Evolutionary conservation across 2,888 invertebrate genomes (phyloP).

Genomic region (Caenorhabditis sp.): DNA sequence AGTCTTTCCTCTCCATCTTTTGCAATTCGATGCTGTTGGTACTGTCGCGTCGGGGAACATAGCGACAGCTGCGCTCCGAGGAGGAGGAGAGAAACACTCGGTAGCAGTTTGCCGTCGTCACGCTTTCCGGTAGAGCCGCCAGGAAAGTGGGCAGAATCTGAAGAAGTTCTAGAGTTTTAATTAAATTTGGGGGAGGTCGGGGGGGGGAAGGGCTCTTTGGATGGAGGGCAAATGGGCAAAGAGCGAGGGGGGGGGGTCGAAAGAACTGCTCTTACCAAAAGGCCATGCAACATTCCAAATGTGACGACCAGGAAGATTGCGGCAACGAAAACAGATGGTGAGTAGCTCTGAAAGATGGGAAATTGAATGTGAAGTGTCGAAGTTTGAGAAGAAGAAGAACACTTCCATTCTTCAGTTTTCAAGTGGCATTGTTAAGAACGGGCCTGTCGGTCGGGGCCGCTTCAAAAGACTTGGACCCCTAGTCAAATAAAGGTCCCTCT

Average conservation of each 20-base stretch:
- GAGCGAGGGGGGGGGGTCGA: conserved; percentile 16
- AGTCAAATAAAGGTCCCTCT: background rate
- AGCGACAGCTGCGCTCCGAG: conserved; percentile 76
- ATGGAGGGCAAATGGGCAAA: too few relatives aligned
- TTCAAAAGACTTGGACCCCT: conserved; percentile 2
- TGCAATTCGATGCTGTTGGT: conserved; percentile 58
- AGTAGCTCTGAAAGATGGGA: conserved; percentile 73
- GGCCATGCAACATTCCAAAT: conserved; percentile 80
- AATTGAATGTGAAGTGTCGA: conserved; percentile 4
- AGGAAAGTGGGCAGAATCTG: conserved; percentile 80
- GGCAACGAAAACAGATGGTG: conserved; percentile 80
- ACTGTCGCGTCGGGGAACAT: conserved; percentile 65
- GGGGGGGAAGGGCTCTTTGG: too few relatives aligned
- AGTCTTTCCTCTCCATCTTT: conserved; percentile 51
- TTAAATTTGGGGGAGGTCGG: conserved; percentile 61
- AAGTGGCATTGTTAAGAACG: conserved; percentile 15
- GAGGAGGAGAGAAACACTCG: conserved; percentile 77
- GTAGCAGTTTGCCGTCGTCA: conserved; percentile 78
- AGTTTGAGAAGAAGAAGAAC: conserved; percentile 2
- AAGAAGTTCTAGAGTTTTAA: conserved; percentile 53
- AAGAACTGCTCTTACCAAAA: conserved; percentile 66
- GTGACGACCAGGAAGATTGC: conserved; percentile 81
- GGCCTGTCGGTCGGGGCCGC: too few relatives aligned
- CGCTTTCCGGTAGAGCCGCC: conserved; percentile 75
- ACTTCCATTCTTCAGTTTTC: conserved; percentile 5